A percentile compares a stretch with the other conserved stretches of the same genome.
These are phyloP conservation scores for Muscidifurax raptorellus DNA, from an alignment of 1,140 invertebrate genomes.

Conservation along the genomic window DNA sequence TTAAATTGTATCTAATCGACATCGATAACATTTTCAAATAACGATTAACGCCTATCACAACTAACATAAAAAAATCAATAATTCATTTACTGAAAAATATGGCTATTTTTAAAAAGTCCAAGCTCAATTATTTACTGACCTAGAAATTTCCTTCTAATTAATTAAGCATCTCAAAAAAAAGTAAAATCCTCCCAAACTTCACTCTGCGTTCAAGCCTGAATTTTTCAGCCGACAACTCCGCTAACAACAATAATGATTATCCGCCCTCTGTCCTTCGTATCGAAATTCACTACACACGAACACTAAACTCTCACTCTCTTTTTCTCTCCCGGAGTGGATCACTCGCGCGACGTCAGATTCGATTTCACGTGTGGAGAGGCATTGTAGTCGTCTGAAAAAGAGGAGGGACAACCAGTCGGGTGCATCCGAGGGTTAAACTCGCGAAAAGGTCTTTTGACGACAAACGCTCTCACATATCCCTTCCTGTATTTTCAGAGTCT, in stretches of 20 bases:
- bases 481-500: neutral
- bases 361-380: conserved; percentile 17
- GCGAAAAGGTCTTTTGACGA: neutral
- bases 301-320: neutral
- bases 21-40: no score
- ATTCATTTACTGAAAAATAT: neutral
- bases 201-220: neutral
- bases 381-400: neutral
- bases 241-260: neutral
- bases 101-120: neutral
- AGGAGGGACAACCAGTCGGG: neutral
- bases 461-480: neutral
- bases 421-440: neutral
- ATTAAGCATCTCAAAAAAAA: neutral
- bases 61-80: neutral
- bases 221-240: no score
- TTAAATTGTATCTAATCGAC: no score
- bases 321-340: neutral
- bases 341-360: conserved; percentile 19
- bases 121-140: no score
- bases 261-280: neutral
- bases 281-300: neutral
- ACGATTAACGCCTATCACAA: no score
- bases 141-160: neutral
- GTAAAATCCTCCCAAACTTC: neutral